A percentile compares a stretch with the other conserved stretches of the same genome.
phyloP scores from a whole-genome alignment of 2,113 vertebrate genomes.

The Anhinga rufa region DNA sequence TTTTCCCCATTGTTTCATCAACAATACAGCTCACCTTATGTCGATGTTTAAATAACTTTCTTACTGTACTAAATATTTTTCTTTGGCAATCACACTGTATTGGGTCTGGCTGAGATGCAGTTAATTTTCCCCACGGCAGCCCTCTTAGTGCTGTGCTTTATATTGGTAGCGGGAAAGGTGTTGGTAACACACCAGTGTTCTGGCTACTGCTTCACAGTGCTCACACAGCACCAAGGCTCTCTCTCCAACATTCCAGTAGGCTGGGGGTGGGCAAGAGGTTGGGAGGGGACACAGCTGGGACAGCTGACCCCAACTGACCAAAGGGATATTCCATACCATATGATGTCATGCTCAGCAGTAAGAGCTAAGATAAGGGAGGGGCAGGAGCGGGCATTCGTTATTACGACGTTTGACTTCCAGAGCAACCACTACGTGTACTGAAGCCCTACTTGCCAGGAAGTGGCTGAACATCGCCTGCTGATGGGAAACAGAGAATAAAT shows the following conservation, averaged over 20 bases:
- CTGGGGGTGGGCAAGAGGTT: background rate
- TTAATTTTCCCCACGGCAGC: background rate
- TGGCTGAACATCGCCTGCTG: background rate
- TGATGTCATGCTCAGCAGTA: background rate
- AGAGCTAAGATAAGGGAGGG: background rate
- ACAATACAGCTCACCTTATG: background rate
- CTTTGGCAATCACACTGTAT: background rate
- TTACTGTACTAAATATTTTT: background rate
- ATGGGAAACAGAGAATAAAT: background rate
- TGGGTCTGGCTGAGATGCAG: background rate
- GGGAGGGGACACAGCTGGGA: background rate
- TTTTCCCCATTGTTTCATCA: background rate
- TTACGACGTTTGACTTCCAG: background rate
- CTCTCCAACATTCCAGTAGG: background rate
- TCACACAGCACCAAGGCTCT: background rate
- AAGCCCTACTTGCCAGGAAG: background rate
- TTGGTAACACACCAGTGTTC: background rate
- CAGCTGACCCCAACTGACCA: background rate
- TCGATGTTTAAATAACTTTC: background rate
- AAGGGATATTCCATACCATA: background rate
- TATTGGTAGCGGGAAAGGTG: background rate
- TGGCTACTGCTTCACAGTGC: background rate
- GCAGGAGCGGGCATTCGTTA: background rate
- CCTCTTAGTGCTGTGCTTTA: background rate
- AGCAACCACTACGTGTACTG: too few relatives aligned